A percentile compares a stretch with the other conserved stretches of the same genome.
phyloP scores from a whole-genome alignment of 2,797 vertebrate species.

The Acomys russatus region DNA sequence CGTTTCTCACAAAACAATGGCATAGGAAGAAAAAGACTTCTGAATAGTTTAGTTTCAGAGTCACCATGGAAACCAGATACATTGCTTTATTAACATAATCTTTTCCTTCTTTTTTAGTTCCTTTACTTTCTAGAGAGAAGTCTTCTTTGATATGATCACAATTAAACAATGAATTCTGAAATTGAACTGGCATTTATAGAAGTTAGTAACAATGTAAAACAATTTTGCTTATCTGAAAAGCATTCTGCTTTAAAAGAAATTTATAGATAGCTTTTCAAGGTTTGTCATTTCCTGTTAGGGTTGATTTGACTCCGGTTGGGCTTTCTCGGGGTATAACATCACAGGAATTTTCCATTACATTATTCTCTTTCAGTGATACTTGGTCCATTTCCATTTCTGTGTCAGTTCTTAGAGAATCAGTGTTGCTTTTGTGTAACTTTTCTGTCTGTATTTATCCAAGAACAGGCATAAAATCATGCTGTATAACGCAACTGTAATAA shows the following conservation, averaged over 20 bases:
- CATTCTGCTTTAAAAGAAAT: conserved; percentile 79
- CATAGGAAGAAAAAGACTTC: conserved; percentile 7
- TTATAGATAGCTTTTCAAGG: conserved; percentile 84
- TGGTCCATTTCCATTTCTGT: conserved; percentile 80
- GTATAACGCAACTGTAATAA: not conserved
- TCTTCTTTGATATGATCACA: conserved; percentile 84
- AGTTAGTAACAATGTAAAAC: conserved; percentile 83
- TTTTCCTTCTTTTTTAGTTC: conserved; percentile 75
- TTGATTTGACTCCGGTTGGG: conserved; percentile 75
- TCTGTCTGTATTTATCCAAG: conserved; percentile 65
- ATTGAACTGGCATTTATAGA: conserved; percentile 78
- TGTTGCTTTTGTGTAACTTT: conserved; percentile 65
- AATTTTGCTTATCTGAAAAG: conserved; percentile 83
- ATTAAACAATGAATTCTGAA: conserved; percentile 86
- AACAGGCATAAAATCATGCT: conserved; percentile 21
- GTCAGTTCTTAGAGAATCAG: conserved; percentile 66
- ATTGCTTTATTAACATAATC: conserved; percentile 83
- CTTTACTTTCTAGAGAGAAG: conserved; percentile 81
- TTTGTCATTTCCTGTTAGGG: conserved; percentile 85
- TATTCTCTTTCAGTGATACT: conserved; percentile 73
- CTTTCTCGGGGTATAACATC: conserved; percentile 76
- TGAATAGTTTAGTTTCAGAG: conserved; percentile 72
- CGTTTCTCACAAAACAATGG: conserved; percentile 62
- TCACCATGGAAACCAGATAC: conserved; percentile 77
- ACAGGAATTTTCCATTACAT: conserved; percentile 77